phyloP scores from a whole-genome alignment of 2,888 invertebrate species.

The Tortrix viridana region DNA sequence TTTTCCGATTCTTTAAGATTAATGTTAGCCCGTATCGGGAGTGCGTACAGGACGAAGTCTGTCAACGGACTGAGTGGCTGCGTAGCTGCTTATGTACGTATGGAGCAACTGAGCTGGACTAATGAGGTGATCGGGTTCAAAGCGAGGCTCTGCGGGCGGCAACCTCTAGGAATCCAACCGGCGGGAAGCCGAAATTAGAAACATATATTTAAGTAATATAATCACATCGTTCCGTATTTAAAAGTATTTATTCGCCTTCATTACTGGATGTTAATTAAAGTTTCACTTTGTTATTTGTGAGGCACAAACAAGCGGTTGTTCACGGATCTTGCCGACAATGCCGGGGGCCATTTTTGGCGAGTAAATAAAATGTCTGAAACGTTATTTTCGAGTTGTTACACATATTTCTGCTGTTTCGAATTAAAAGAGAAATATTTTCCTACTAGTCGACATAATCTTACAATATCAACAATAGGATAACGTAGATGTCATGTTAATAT shows the following conservation, averaged over 20 bases:
- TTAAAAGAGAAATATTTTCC: no score
- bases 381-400: no score
- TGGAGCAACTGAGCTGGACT: constrained; percentile 73
- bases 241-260: constrained; percentile 9
- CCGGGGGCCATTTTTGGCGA: no score
- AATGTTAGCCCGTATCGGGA: constrained; percentile 53
- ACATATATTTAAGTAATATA: constrained; percentile 20
- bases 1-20: constrained; percentile 51
- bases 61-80: constrained; percentile 71
- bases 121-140: constrained; percentile 81
- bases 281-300: constrained; percentile 1
- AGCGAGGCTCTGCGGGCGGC: constrained; percentile 67
- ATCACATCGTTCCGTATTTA: not conserved
- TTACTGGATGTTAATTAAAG: constrained; percentile 19
- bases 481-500: no score
- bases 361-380: no score
- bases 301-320: no score
- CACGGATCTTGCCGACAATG: no score
- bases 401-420: no score
- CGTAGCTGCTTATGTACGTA: constrained; percentile 66
- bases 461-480: no score
- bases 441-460: no score
- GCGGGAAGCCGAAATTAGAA: constrained; percentile 35
- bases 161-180: constrained; percentile 62
- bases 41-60: constrained; percentile 73